A percentile compares a stretch with the other conserved stretches of the same genome.
Evolutionary conservation across 2,113 vertebrate species (phyloP).

Genomic region (Girardinichthys multiradiatus): DNA sequence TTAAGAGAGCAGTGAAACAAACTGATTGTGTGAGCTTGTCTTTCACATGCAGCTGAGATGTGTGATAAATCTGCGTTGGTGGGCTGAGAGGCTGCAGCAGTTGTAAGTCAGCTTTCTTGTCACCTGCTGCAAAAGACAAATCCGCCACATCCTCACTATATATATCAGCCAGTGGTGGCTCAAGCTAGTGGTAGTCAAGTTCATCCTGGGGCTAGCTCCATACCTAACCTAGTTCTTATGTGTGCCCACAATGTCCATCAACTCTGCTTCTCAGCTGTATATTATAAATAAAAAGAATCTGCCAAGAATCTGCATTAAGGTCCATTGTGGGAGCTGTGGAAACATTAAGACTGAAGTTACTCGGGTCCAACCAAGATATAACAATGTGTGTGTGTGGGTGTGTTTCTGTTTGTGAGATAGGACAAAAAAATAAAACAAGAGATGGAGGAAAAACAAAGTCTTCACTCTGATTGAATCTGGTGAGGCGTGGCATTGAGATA

Average conservation of each 20-base stretch:
- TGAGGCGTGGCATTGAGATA: conserved; percentile 81
- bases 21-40: conserved; percentile 2
- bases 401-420: conserved; percentile 17
- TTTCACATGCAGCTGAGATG: conserved; percentile 10
- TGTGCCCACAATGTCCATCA: background rate
- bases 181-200: background rate
- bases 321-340: conserved; percentile 35
- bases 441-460: conserved; percentile 67
- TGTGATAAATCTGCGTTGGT: conserved; percentile 45
- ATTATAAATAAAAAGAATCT: background rate
- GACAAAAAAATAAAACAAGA: conserved; percentile 63
- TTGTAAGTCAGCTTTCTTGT: conserved; percentile 40
- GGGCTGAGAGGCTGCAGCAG: conserved; percentile 14
- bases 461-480: conserved; percentile 79
- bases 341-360: conserved; percentile 51
- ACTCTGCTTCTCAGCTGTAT: background rate
- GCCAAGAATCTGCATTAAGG: conserved; percentile 26
- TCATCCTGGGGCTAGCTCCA: background rate
- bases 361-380: conserved; percentile 52
- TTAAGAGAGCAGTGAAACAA: background rate
- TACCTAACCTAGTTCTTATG: background rate
- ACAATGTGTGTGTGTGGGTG: background rate
- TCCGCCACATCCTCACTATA: background rate
- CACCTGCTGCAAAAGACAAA: conserved; percentile 7
- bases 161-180: background rate